phyloP scores from a whole-genome alignment of 2,113 vertebrate genomes.

The Ceyx cyanopectus region DNA sequence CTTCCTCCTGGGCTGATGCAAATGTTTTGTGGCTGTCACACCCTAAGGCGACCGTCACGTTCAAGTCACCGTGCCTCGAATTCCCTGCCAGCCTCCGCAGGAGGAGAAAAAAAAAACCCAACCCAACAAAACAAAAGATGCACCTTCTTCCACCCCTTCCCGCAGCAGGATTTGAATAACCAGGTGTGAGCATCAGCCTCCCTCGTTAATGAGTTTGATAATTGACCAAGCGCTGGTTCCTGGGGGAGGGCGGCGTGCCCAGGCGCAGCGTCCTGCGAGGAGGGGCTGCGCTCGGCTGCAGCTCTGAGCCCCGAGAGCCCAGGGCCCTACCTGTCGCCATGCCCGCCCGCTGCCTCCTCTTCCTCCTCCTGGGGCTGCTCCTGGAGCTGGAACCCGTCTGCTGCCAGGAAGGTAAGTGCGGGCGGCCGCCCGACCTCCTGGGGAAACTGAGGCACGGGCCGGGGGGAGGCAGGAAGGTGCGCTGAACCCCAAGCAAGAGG shows the following conservation, averaged over 20 bases:
- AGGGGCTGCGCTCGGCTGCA: not conserved
- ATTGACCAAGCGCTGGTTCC: slow-evolving; percentile 41
- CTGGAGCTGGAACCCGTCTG: not conserved
- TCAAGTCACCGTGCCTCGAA: not conserved
- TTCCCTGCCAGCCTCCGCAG: not conserved
- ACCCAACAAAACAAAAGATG: not conserved
- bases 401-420: slow-evolving; percentile 76
- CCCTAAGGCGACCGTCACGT: not conserved
- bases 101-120: not conserved
- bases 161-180: slow-evolving; percentile 16
- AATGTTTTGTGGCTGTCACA: not conserved
- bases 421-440: not conserved
- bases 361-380: slow-evolving; percentile 51
- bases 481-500: rapidly evolving
- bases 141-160: slow-evolving; percentile 35
- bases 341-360: not conserved
- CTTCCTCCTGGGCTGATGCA: not conserved
- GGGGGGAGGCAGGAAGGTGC: not conserved
- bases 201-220: slow-evolving; percentile 51
- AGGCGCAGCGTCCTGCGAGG: not conserved
- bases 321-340: slow-evolving; percentile 20
- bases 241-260: not conserved
- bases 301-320: rapidly evolving
- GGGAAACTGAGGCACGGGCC: not conserved
- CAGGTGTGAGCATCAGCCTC: slow-evolving; percentile 29